Conservation (phyloP, 2,888 invertebrate genomes). For the Drosophila buzzatii region DNA sequence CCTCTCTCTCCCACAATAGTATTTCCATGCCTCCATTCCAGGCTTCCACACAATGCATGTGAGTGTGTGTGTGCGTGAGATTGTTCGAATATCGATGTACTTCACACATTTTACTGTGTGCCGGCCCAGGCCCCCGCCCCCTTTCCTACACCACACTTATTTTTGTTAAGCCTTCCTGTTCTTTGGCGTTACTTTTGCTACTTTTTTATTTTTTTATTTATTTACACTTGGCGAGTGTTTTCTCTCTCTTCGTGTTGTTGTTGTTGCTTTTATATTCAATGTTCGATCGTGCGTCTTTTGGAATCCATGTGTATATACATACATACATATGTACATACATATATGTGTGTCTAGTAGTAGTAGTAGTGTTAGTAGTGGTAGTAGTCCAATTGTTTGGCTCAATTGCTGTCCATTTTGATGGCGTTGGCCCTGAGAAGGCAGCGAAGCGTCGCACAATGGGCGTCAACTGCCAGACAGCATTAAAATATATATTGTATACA, state of each 20-base stretch:
- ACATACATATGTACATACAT: background rate
- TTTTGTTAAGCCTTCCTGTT: conserved; percentile 69
- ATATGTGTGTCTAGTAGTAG: conserved; percentile 8
- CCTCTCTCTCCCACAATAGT: background rate
- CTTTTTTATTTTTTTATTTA: conserved; percentile 51
- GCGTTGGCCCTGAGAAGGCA: conserved; percentile 58
- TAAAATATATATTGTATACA: conserved; percentile 7
- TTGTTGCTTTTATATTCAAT: conserved; percentile 28
- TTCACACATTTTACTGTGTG: conserved; percentile 45
- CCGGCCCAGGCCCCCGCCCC: conserved; percentile 5
- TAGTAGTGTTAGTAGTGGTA: background rate
- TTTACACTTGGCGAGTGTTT: conserved; percentile 45
- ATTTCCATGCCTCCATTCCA: conserved; percentile 11
- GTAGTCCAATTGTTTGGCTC: conserved; percentile 70
- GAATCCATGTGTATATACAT: conserved; percentile 2
- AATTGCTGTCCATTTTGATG: conserved; percentile 71
- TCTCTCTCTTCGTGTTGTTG: conserved; percentile 22
- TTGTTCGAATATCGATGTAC: conserved; percentile 37
- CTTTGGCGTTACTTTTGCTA: conserved; percentile 44
- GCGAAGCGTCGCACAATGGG: conserved; percentile 70
- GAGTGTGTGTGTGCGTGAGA: conserved; percentile 9
- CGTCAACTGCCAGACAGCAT: conserved; percentile 31
- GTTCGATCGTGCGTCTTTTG: conserved; percentile 45
- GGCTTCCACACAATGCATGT: conserved; percentile 11
- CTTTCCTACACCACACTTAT: conserved; percentile 2